Percentiles rank a stretch among this genome's conserved stretches.
phyloP scores from a whole-genome alignment of 1,140 invertebrate genomes.

The Drosophila willistoni region DNA sequence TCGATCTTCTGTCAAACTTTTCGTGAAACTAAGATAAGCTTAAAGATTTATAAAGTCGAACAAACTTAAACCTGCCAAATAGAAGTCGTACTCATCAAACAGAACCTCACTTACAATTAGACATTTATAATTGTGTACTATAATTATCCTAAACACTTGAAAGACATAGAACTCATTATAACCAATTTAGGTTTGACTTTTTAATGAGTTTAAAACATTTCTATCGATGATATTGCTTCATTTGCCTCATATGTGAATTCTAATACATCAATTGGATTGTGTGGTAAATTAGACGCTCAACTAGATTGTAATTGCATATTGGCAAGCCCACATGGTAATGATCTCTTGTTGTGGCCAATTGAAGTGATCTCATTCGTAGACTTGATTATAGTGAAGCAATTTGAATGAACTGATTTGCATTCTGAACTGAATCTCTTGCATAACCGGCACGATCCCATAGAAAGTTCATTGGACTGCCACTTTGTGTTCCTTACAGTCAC shows the following conservation, averaged over 20 bases:
- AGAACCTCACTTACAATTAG: no score
- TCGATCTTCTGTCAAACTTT: no score
- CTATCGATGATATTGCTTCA: background rate
- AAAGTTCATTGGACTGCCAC: background rate
- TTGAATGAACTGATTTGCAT: constrained; percentile 32
- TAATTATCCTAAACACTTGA: no score
- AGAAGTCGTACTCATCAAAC: no score
- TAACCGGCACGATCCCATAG: no score
- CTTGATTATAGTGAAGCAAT: background rate
- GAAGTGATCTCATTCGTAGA: background rate
- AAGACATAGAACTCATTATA: no score
- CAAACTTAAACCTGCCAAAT: no score
- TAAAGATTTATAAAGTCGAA: no score
- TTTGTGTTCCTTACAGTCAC: constrained; percentile 18
- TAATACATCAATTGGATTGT: constrained; percentile 15
- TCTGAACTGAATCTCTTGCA: background rate
- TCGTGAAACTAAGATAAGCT: no score
- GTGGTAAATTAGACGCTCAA: constrained; percentile 37
- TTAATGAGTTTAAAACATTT: background rate
- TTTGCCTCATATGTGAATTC: constrained; percentile 12
- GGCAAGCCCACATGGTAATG: constrained; percentile 43
- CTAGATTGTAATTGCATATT: constrained; percentile 51
- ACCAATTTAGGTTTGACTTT: no score
- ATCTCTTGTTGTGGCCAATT: constrained; percentile 22
- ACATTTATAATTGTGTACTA: no score